A percentile compares a stretch with the other conserved stretches of the same genome.
Evolutionary conservation across 2,888 invertebrate genomes (phyloP).

Genomic region (Epistrophe eligans): DNA sequence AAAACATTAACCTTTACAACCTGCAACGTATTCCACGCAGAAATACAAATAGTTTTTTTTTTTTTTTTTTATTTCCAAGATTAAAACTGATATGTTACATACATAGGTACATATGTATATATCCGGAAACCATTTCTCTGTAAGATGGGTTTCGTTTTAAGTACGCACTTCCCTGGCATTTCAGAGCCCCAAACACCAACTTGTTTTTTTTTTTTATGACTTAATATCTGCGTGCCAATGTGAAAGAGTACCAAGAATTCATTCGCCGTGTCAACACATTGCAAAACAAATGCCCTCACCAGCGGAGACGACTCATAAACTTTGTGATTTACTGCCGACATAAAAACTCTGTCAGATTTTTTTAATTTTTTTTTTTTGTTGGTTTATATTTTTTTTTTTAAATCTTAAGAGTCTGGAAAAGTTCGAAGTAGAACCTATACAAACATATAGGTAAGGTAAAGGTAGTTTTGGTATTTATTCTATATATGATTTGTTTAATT

Average conservation of each 20-base stretch:
- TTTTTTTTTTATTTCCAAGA: constrained; percentile 9
- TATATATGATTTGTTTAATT: constrained; percentile 65
- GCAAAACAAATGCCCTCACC: constrained; percentile 51
- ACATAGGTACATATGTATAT: not conserved
- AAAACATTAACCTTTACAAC: constrained; percentile 16
- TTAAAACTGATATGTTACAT: constrained; percentile 7
- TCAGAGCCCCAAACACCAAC: constrained; percentile 25
- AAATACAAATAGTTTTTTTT: constrained; percentile 5
- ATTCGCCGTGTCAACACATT: constrained; percentile 61
- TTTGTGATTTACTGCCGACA: constrained; percentile 68
- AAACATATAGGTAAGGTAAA: too few relatives aligned
- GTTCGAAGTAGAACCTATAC: not conserved
- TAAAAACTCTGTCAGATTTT: constrained; percentile 70
- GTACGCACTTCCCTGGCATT: constrained; percentile 61
- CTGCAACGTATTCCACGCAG: constrained; percentile 5
- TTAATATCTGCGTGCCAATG: constrained; percentile 73
- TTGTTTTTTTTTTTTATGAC: constrained; percentile 58
- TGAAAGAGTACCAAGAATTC: constrained; percentile 53
- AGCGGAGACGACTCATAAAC: constrained; percentile 61
- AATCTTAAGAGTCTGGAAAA: not conserved
- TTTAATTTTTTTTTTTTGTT: constrained; percentile 36
- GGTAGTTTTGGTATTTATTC: constrained; percentile 36
- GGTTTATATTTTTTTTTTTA: not conserved
- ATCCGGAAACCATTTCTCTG: constrained; percentile 32
- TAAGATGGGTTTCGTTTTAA: constrained; percentile 50